These are phyloP conservation scores for Lasioglossum marginatum DNA, from an alignment of 2,888 invertebrate genomes.

Conservation along the genomic window DNA sequence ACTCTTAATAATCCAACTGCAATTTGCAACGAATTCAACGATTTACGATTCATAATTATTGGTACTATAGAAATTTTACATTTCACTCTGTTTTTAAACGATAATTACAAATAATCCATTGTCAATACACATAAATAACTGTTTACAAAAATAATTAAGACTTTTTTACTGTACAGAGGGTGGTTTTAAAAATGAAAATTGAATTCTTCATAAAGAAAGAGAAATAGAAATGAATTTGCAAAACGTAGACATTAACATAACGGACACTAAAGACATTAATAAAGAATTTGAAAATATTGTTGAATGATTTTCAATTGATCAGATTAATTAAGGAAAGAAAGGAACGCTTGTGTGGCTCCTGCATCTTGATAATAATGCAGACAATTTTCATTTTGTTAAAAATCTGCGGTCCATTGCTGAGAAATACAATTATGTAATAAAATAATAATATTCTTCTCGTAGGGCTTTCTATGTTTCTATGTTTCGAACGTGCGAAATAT, in stretches of 20 bases:
- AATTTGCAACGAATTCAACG: not conserved
- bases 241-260: not conserved
- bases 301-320: not conserved
- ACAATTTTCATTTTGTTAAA: not conserved
- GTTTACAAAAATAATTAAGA: not conserved
- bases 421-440: not conserved
- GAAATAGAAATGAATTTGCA: not conserved
- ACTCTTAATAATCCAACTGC: not conserved
- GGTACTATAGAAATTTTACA: not conserved
- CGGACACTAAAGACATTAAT: not conserved
- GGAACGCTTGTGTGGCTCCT: not conserved
- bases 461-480: not conserved
- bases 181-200: not conserved
- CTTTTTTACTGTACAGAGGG: not conserved
- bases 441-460: not conserved
- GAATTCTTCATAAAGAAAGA: too few species aligned
- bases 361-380: not conserved
- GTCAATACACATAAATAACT: not conserved
- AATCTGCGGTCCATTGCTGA: too few species aligned
- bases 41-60: not conserved
- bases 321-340: not conserved
- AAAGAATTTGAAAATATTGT: too few species aligned
- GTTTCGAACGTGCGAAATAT: not conserved
- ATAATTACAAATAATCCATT: not conserved
- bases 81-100: not conserved